Conservation (phyloP, 2,797 vertebrate species). For the Poecile montanus region DNA sequence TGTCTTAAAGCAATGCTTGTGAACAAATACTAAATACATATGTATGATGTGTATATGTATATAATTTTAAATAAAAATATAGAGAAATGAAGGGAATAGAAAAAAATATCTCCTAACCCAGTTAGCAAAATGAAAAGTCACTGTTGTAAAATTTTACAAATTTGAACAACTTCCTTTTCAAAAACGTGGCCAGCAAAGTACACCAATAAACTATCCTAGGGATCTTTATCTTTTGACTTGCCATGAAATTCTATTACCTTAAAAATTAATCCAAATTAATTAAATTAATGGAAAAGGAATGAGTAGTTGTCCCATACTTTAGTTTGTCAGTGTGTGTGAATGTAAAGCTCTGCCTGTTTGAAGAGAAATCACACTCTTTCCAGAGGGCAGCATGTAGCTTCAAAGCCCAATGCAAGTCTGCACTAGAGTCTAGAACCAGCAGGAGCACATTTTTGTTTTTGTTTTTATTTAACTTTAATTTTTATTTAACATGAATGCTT, state of each 20-base stretch:
- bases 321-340: neutral
- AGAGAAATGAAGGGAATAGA: neutral
- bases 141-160: neutral
- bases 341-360: neutral
- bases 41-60: no score
- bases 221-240: neutral
- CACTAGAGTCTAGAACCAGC: neutral
- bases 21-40: neutral
- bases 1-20: neutral
- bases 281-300: neutral
- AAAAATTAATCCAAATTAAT: neutral
- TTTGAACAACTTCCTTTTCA: neutral
- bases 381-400: neutral
- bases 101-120: neutral
- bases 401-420: neutral
- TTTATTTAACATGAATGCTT: neutral
- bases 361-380: neutral
- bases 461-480: neutral
- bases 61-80: neutral
- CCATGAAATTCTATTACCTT: neutral
- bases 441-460: neutral
- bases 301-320: neutral
- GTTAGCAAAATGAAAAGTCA: neutral
- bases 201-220: neutral
- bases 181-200: neutral